Base-by-base conservation (phyloP, 2,888 invertebrate species). In the Diplazon laetatorius region DNA sequence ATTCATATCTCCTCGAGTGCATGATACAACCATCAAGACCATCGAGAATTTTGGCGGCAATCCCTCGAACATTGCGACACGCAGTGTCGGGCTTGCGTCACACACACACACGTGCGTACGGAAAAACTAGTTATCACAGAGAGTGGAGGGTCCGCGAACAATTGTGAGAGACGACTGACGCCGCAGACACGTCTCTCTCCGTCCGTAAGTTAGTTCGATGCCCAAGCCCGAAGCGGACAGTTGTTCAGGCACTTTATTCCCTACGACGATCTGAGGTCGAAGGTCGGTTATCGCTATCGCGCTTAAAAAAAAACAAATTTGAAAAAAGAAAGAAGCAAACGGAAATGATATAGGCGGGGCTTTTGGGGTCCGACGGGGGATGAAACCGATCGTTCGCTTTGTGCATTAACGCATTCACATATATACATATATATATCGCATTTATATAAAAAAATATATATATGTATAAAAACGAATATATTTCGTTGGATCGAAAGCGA, bases 91-190 rank as follows among this genome's bases (percentile, higher is more conserved):
- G 42, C 63, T 80, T 78, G 80, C 80, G 57, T 78, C 78, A 80
- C 80, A 73, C 77, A 72, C 73, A 78, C 78, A 80, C 80, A 73
- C 77, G 77, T 77, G 80, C 70, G 52, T 60, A 37, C 62, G 74
- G 57, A 66, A 74, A 2, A 60, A 44, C 44, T 30, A 55, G 48
- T 69, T 60, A 50, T 52, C 48, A 20, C n/a, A n/a, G n/a, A 30
- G 22, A 55, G 63, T 16, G 44, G 18, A 48, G 35, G 44, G n/a
- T 57, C 52, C 55, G 20, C 52, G 37, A 50, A 48, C 57, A 48
- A 57, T 18, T 44, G 62, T 9, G 48, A 50, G 35, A 44, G 42
- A 16, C 55, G 42, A 16, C 22, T 30, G n/a, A n/a, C 30, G 4
- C 6, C 30, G 30, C 30, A 6, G 30, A 30, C 6, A 30, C 16